Conservation (phyloP, 2,113 vertebrate genomes). For the Mystacornis crossleyi region DNA sequence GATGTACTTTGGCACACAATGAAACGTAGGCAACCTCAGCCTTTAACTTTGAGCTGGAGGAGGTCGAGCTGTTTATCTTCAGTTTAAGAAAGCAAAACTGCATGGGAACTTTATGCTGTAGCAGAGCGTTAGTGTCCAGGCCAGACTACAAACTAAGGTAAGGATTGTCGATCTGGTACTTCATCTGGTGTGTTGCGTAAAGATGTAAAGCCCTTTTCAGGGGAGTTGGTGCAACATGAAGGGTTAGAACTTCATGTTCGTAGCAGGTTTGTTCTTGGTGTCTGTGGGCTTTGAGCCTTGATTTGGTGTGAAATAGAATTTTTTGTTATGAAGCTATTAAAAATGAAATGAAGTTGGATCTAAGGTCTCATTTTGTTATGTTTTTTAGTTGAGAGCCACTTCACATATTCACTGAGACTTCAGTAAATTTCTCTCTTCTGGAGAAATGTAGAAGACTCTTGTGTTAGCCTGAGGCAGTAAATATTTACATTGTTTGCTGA, state of each 20-base stretch:
- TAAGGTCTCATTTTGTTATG: background rate
- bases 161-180: background rate
- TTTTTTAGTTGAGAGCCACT: background rate
- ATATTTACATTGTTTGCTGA: background rate
- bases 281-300: background rate
- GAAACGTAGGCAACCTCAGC: background rate
- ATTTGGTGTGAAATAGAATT: background rate
- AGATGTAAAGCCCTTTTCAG: background rate
- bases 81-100: background rate
- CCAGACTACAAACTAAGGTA: background rate
- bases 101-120: background rate
- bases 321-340: fast-evolving
- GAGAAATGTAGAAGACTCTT: background rate
- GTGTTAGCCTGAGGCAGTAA: background rate
- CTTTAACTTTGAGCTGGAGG: background rate
- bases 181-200: fast-evolving
- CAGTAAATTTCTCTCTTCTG: background rate
- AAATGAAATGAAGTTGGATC: background rate
- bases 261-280: background rate
- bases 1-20: background rate
- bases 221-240: background rate
- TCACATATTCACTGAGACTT: background rate
- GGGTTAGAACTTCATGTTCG: fast-evolving
- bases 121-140: background rate
- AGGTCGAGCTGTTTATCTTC: background rate